Evolutionary conservation across 2,888 invertebrate genomes (phyloP), one percentile per base, ranked within the genome.

Genomic region (Ctena decussata): DNA sequence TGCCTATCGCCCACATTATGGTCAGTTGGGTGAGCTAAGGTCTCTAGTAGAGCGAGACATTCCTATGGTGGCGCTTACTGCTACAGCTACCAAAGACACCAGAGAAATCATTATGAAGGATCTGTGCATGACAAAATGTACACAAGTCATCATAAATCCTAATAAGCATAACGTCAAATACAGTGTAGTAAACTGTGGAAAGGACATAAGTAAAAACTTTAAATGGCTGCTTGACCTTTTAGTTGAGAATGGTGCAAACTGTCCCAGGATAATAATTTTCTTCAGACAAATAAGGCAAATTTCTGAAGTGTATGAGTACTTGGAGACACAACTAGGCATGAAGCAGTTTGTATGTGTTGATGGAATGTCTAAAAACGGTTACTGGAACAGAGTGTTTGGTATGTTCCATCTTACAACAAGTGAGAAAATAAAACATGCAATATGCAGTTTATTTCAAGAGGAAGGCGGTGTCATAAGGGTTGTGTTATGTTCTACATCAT

Each of bases 401-500:
- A 75, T 81, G 78, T 75, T 60, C 44, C 81, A 81, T 53, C 21
- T 76, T 12, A 30, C 60, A 60, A 60, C 60, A 27, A 60, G 21
- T 60, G 60, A 60, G 18, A 60, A 60, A 30, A 60, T 60, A 12
- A 60, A 60, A 30, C 27, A 30, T 8, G 27, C 6, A 12, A 60
- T 60, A 11, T 60, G 81, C 71, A 11, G 49, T 71, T 60, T 30
- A 27, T 60, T 60, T 60, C 60, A 60, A 60, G 60, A 60, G 5
- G 35, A 69, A 41, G 60, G 71, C 32, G 81, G 81, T 18, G 39
- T 32, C 35, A 71, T 81, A 6, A 35, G 72, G 35, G 72, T 81
- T 65, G 76, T 76, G 46, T 24, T 81, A 30, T 81, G 71, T 41
- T 81, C 82, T 21, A 78, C 74, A 11, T 83, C 82, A 12, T 83